Percentiles rank a stretch among this genome's conserved stretches.
Conservation (phyloP, 2,113 vertebrate genomes). For the Cricetomys ansorgei region DNA sequence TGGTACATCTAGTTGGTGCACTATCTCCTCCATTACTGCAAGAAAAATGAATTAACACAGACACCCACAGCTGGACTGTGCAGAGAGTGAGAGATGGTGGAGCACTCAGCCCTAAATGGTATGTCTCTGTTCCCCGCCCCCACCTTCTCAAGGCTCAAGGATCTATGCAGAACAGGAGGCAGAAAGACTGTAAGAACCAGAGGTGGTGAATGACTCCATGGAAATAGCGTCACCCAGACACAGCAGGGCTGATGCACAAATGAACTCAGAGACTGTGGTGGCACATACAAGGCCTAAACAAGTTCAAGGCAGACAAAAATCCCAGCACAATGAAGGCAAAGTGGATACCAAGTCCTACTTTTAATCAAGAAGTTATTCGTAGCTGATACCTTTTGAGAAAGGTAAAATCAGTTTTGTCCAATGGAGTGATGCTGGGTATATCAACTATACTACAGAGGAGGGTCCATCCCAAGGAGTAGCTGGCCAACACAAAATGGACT, state of each 20-base stretch:
- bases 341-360: neutral
- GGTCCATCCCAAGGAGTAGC: neutral
- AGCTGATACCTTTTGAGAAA: neutral
- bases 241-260: neutral
- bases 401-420: neutral
- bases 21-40: neutral
- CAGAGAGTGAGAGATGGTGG: neutral
- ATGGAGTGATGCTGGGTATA: neutral
- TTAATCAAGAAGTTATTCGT: neutral
- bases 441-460: neutral
- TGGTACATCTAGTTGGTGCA: neutral
- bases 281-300: neutral
- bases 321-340: neutral
- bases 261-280: neutral
- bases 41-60: neutral
- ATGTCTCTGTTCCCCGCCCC: neutral
- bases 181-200: neutral
- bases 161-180: neutral
- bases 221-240: neutral
- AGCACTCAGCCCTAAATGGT: neutral
- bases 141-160: neutral
- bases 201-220: neutral
- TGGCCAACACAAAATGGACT: neutral
- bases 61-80: too few relatives aligned
- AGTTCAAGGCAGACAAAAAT: neutral